Conservation (phyloP, 2,888 invertebrate species). For the Mechanitis mazaeus region DNA sequence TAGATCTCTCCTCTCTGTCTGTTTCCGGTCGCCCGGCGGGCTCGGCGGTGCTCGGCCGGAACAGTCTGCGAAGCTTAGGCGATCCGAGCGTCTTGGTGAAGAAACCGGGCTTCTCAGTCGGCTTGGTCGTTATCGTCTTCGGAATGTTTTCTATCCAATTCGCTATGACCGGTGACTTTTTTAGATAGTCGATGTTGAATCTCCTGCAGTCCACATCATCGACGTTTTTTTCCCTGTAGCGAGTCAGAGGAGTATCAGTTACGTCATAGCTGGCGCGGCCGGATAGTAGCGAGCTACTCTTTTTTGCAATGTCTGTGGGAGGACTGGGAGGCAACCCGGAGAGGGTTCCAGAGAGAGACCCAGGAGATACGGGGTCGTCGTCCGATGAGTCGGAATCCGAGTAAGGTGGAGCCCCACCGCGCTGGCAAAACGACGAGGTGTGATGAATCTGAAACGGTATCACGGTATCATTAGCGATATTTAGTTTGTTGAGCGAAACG, state of each 20-base stretch:
- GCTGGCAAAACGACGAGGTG: slow-evolving; percentile 47
- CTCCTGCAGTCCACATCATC: slow-evolving; percentile 48
- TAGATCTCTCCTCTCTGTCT: slow-evolving; percentile 52
- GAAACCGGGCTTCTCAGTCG: slow-evolving; percentile 50
- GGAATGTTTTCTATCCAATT: slow-evolving; percentile 48
- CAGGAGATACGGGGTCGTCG: slow-evolving; percentile 36
- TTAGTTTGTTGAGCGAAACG: too few relatives aligned
- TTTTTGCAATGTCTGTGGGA: slow-evolving; percentile 43
- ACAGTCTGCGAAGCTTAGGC: slow-evolving; percentile 63
- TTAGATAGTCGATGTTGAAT: slow-evolving; percentile 52
- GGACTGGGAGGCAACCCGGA: slow-evolving; percentile 31
- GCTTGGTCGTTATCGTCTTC: slow-evolving; percentile 38
- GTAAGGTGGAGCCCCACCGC: slow-evolving; percentile 51
- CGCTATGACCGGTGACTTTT: slow-evolving; percentile 44
- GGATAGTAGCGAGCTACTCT: slow-evolving; percentile 42
- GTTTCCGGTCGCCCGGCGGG: slow-evolving; percentile 41
- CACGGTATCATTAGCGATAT: too few relatives aligned
- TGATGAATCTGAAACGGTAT: slow-evolving; percentile 12
- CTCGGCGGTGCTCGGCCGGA: slow-evolving; percentile 55
- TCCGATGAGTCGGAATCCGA: slow-evolving; percentile 46
- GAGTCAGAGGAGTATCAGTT: slow-evolving; percentile 42
- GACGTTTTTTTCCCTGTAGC: slow-evolving; percentile 43
- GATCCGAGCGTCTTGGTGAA: slow-evolving; percentile 63
- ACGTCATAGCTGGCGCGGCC: slow-evolving; percentile 57
- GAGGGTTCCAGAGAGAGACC: slow-evolving; percentile 36